Base-by-base conservation (phyloP, 30 jellyfish, hydroid and myxozoan genomes). In the Hydra vulgaris region DNA sequence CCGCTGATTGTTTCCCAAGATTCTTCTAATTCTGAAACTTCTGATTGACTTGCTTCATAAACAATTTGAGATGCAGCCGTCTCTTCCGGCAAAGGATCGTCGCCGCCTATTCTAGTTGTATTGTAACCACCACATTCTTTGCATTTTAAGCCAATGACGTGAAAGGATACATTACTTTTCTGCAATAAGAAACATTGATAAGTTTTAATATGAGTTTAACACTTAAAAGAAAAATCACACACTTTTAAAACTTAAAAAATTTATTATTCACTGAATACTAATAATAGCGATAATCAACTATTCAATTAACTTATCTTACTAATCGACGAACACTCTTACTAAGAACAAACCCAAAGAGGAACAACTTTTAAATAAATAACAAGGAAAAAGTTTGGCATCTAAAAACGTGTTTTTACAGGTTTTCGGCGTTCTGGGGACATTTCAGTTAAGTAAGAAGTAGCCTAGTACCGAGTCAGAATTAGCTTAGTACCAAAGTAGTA, bases 61-160 rank as follows among this genome's bases (percentile, higher is more conserved):
- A 40, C 5, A 52, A 20, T 16, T 56, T 17, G 21, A 15, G 24
- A 21, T 18, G 18, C 53, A 12, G 24, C 84, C 24, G 24, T 72
- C 53, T 66, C 83, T 80, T 66, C 87, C 18, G 87, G 87, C 27
- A 70, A 72, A 18, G 87, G 87, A 5, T 80, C 87, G 40, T 80
- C 87, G 0, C 87, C 87, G 15, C 87, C 87, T 26, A 80, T 80
- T 18, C 87, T 56, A 7, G 87, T 80, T 23, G 97, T 90, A 83
- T 90, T 90, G 70, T 90, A 90, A 23, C 96, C 82, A 3, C 97
- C 97, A 27, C 97, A 90, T 27, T 79, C 82, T 17, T 78, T 74
- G 70, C 97, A 90, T 53, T 90, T 90, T 25, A 90, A 52, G 0
- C 95, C 97, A 79, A 85, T 66, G 18, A 90, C 76, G 88, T 90